These are phyloP conservation scores for Acrocyrtus sp. DNA, from an alignment of 2,888 invertebrate species.

Conservation along the genomic window DNA sequence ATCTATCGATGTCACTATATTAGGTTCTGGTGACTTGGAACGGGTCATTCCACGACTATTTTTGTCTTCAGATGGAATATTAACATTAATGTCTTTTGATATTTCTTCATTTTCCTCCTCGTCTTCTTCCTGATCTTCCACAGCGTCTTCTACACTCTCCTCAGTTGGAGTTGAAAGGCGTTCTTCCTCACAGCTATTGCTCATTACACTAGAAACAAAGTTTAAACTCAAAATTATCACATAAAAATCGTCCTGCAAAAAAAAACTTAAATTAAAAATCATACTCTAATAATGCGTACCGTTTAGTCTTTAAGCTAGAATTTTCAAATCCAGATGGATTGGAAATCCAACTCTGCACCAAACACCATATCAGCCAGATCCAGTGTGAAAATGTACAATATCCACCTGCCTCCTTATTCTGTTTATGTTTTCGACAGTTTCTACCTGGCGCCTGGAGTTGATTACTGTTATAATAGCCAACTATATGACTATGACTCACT, in stretches of 20 bases:
- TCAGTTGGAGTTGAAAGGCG: slow-evolving; percentile 25
- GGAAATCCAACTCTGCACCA: no score
- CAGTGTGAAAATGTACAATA: no score
- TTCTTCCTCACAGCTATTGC: slow-evolving; percentile 25
- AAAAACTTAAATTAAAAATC: neutral
- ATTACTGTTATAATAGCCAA: no score
- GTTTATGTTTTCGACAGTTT: no score
- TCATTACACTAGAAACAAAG: slow-evolving; percentile 18
- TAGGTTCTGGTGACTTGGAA: slow-evolving; percentile 19
- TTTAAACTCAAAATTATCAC: neutral
- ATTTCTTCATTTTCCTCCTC: neutral
- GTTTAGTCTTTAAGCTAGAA: no score
- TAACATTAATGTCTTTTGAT: neutral
- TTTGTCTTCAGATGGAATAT: slow-evolving; percentile 4
- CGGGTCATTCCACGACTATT: no score
- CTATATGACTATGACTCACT: no score
- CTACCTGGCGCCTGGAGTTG: no score
- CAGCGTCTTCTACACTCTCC: slow-evolving; percentile 12
- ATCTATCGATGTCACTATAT: slow-evolving; percentile 13
- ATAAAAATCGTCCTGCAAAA: no score
- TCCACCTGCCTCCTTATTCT: no score
- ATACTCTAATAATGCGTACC: neutral
- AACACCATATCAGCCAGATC: no score
- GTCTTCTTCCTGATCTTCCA: neutral
- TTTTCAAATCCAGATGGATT: no score